A percentile compares a stretch with the other conserved stretches of the same genome.
These are phyloP conservation scores for Heliconius ismenius DNA, from an alignment of 2,888 invertebrate species.

Conservation along the genomic window DNA sequence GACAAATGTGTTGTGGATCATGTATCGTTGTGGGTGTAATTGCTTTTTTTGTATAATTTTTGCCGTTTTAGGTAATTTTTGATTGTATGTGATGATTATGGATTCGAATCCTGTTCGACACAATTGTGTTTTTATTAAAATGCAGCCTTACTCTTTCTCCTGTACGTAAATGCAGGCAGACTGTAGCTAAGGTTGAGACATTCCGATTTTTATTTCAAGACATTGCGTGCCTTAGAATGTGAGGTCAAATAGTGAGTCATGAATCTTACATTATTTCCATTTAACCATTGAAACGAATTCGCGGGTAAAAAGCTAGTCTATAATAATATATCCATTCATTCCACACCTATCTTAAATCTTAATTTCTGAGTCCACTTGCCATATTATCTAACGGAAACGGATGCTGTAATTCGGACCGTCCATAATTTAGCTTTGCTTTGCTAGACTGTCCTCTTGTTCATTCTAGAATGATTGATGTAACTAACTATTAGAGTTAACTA, in stretches of 20 bases:
- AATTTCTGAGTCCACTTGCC: background rate
- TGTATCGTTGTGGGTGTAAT: background rate
- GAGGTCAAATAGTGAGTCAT: too few species aligned
- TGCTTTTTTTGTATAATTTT: background rate
- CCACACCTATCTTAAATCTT: background rate
- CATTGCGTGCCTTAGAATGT: too few species aligned
- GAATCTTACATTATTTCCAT: background rate
- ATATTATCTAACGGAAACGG: conserved; percentile 19
- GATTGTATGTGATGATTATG: background rate
- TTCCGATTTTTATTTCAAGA: too few species aligned
- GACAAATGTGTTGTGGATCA: background rate
- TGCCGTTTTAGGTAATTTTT: background rate
- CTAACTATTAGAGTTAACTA: background rate
- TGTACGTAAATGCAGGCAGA: too few species aligned
- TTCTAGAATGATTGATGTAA: background rate
- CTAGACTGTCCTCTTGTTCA: conserved; percentile 13
- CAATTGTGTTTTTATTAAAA: too few species aligned
- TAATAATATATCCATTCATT: too few species aligned
- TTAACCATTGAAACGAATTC: too few species aligned
- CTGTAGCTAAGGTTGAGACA: too few species aligned
- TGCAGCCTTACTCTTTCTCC: too few species aligned
- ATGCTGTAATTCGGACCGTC: conserved; percentile 33
- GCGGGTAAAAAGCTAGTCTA: background rate
- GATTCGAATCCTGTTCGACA: background rate
- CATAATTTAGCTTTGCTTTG: background rate